These are phyloP conservation scores for Rallus limicola DNA, from an alignment of 2,113 vertebrate genomes.

Conservation along the genomic window DNA sequence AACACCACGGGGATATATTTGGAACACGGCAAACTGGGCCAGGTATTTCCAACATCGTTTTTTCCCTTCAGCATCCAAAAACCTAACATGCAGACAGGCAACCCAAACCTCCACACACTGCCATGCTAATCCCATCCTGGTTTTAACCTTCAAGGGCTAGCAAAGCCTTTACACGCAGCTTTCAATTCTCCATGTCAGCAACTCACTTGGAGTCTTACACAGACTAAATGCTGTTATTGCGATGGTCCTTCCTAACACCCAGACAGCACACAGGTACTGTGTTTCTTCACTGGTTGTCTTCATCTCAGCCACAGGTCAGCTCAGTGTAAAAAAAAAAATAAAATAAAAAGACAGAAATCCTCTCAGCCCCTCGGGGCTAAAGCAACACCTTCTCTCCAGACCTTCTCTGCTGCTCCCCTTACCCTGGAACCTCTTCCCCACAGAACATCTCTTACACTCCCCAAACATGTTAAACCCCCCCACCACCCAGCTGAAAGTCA, in stretches of 20 bases:
- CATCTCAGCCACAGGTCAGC: not conserved
- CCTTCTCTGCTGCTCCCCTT: no score
- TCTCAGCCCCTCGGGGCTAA: not conserved
- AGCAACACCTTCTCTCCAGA: not conserved
- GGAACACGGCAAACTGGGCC: not conserved
- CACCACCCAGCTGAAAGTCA: not conserved
- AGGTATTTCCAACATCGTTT: not conserved
- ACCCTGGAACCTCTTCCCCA: not conserved
- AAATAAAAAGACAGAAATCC: not conserved
- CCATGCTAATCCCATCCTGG: accelerated
- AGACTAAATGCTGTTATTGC: not conserved
- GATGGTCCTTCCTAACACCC: not conserved
- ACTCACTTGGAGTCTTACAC: not conserved
- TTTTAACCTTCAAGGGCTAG: not conserved
- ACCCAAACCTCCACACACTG: not conserved
- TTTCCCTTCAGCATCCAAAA: not conserved
- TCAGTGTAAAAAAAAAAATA: not conserved
- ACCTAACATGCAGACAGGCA: not conserved
- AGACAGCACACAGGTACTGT: accelerated
- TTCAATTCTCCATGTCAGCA: accelerated
- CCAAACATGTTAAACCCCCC: not conserved
- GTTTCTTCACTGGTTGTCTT: no score
- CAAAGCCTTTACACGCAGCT: not conserved
- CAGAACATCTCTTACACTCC: not conserved
- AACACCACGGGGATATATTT: not conserved